phyloP scores from a whole-genome alignment of 2,113 vertebrate genomes.

The Callospermophilus lateralis region DNA sequence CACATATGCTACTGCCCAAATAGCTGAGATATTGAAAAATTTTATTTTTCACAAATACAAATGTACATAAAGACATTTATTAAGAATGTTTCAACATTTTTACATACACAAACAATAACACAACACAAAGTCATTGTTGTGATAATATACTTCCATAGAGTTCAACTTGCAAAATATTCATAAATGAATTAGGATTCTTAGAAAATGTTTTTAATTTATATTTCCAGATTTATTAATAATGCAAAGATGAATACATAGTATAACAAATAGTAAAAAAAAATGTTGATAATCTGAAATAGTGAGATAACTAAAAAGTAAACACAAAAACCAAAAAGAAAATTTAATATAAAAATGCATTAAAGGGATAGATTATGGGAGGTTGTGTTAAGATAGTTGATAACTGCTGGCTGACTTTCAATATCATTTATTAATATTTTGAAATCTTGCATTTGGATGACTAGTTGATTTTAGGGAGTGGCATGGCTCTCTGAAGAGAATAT shows the following conservation, averaged over 20 bases:
- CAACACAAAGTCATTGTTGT: background rate
- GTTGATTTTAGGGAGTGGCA: background rate
- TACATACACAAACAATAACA: background rate
- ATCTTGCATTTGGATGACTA: background rate
- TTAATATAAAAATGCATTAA: background rate
- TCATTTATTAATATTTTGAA: background rate
- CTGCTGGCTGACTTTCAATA: too few species aligned
- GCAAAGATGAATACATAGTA: background rate
- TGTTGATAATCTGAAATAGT: background rate
- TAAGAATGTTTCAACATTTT: background rate
- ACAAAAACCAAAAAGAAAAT: background rate
- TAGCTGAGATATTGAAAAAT: background rate
- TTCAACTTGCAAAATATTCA: background rate
- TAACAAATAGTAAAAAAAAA: background rate
- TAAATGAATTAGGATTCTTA: background rate
- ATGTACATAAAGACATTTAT: background rate
- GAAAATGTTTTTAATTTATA: background rate
- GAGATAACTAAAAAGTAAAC: background rate
- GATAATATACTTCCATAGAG: background rate
- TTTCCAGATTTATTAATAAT: background rate
- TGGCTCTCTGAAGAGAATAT: background rate
- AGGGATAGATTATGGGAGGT: background rate
- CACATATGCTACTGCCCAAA: background rate
- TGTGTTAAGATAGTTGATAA: background rate
- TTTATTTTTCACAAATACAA: background rate